Conservation (phyloP, 2,113 vertebrate species). For the Ceuthmochares aereus region DNA sequence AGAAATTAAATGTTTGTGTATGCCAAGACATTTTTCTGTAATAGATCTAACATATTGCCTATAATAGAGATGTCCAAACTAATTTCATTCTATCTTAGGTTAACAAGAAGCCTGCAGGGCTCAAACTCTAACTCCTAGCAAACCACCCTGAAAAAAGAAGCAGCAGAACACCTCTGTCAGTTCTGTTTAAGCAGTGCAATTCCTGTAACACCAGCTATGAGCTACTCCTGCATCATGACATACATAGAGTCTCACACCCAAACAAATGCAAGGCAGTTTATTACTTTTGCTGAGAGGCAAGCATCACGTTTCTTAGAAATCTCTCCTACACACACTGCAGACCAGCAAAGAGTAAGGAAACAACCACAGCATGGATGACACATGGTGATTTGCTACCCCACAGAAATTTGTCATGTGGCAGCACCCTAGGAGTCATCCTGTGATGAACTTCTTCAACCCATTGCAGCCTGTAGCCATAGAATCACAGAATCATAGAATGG, state of each 20-base stretch:
- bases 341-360: background rate
- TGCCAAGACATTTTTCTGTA: background rate
- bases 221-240: too few relatives aligned
- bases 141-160: background rate
- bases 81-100: background rate
- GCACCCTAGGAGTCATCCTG: background rate
- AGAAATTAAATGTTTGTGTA: background rate
- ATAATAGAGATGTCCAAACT: background rate
- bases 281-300: background rate
- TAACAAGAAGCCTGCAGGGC: background rate
- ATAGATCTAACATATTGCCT: background rate
- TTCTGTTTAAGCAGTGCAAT: background rate
- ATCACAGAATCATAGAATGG: too few relatives aligned
- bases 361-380: background rate
- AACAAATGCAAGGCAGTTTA: accelerated
- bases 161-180: background rate
- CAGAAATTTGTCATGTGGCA: background rate
- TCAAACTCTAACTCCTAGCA: background rate
- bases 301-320: accelerated
- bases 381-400: background rate
- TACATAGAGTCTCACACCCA: too few relatives aligned
- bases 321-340: background rate
- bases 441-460: background rate
- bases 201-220: background rate
- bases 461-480: background rate